These are phyloP conservation scores for Euproctis similis DNA, from an alignment of 2,888 invertebrate genomes.

Conservation along the genomic window DNA sequence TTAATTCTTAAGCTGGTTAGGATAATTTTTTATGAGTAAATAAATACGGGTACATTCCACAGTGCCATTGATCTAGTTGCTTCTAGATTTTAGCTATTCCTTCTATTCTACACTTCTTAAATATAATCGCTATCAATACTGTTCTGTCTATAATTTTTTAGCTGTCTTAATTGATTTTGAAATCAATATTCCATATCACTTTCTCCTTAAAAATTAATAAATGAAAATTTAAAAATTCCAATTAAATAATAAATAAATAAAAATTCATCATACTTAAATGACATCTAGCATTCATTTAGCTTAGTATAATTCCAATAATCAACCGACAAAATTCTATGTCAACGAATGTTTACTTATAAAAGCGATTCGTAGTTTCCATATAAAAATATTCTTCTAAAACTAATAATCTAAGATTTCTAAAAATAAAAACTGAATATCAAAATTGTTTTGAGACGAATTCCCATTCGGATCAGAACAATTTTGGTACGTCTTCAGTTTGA, in stretches of 20 bases:
- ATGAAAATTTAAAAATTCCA: slow-evolving; percentile 22
- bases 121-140: slow-evolving; percentile 30
- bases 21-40: slow-evolving; percentile 72
- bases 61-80: slow-evolving; percentile 68
- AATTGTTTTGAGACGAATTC: slow-evolving; percentile 25
- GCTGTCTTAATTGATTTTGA: slow-evolving; percentile 16
- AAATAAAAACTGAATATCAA: slow-evolving; percentile 24
- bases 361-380: slow-evolving; percentile 63
- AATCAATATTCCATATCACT: slow-evolving; percentile 14
- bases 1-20: slow-evolving; percentile 62
- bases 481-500: slow-evolving; percentile 31
- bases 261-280: slow-evolving; percentile 42
- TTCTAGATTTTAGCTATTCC: slow-evolving; percentile 54
- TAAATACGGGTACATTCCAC: slow-evolving; percentile 70
- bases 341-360: slow-evolving; percentile 52
- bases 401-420: slow-evolving; percentile 57
- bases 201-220: slow-evolving; percentile 14
- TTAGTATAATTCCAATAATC: slow-evolving; percentile 62
- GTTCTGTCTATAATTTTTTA: slow-evolving; percentile 26
- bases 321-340: slow-evolving; percentile 50
- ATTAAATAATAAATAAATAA: too few species aligned
- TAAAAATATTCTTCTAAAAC: slow-evolving; percentile 71
- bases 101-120: slow-evolving; percentile 47
- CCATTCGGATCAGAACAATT: slow-evolving; percentile 22
- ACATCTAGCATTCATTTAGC: slow-evolving; percentile 60